These are phyloP conservation scores for Stigmatopora nigra DNA, from an alignment of 2,113 vertebrate genomes.

Conservation along the genomic window DNA sequence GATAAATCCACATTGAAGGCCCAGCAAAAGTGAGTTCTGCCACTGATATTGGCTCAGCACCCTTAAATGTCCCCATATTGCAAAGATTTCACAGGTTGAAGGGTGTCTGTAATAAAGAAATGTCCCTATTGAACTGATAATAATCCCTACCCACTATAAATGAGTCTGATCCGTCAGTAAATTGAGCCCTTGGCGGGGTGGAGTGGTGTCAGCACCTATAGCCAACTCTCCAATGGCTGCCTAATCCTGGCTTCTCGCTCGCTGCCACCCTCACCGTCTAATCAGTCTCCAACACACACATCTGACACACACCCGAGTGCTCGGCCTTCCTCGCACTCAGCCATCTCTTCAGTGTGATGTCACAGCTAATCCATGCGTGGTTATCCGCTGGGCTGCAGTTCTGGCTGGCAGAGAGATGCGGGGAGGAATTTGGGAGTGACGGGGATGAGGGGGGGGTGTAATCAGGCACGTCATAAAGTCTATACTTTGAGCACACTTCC, in stretches of 20 bases:
- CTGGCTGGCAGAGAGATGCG: slow-evolving; percentile 53
- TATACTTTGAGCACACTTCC: slow-evolving; percentile 39
- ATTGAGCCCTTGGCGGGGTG: slow-evolving; percentile 69
- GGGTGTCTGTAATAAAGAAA: slow-evolving; percentile 63
- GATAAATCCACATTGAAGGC: background rate
- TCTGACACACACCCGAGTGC: slow-evolving; percentile 38
- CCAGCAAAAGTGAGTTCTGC: background rate
- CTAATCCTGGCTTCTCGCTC: slow-evolving; percentile 69
- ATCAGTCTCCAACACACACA: slow-evolving; percentile 68
- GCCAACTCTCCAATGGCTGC: slow-evolving; percentile 66
- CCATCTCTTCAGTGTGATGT: slow-evolving; percentile 67
- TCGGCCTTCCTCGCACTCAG: slow-evolving; percentile 61
- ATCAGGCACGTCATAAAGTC: slow-evolving; percentile 53
- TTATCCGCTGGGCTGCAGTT: slow-evolving; percentile 65
- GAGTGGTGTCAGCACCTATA: slow-evolving; percentile 75
- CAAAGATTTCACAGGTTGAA: slow-evolving; percentile 56
- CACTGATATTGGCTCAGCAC: slow-evolving; percentile 4
- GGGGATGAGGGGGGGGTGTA: slow-evolving; percentile 13
- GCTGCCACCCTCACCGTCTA: slow-evolving; percentile 67
- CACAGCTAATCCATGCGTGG: slow-evolving; percentile 67
- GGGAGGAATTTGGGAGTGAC: slow-evolving; percentile 37
- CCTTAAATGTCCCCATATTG: slow-evolving; percentile 53
- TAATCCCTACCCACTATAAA: slow-evolving; percentile 69
- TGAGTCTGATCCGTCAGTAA: slow-evolving; percentile 72
- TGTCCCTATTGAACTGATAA: slow-evolving; percentile 67